phyloP scores from a whole-genome alignment of 2,797 vertebrate species.

The Aldrovandia affinis region DNA sequence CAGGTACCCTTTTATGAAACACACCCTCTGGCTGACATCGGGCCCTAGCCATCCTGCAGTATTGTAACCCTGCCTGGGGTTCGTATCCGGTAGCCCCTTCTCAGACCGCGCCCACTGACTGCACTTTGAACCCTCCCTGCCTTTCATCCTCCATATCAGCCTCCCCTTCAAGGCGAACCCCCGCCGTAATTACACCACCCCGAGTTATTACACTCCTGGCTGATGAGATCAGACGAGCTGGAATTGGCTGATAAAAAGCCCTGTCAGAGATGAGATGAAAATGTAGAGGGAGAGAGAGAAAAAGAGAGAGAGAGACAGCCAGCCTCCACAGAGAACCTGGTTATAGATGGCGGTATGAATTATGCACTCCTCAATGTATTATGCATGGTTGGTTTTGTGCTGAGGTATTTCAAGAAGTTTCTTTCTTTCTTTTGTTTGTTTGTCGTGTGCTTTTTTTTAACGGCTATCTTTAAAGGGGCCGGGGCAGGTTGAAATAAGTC shows the following conservation, averaged over 20 bases:
- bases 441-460: too few relatives aligned
- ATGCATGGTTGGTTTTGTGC: constrained; percentile 67
- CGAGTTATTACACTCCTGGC: background rate
- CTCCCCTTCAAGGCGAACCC: constrained; percentile 8
- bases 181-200: background rate
- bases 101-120: constrained; percentile 34
- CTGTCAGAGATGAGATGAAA: background rate
- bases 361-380: constrained; percentile 69
- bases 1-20: background rate
- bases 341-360: constrained; percentile 69
- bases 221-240: background rate
- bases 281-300: constrained; percentile 22
- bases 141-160: constrained; percentile 35
- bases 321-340: constrained; percentile 47
- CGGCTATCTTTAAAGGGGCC: constrained; percentile 23
- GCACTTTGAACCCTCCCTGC: constrained; percentile 54
- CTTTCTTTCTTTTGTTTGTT: background rate
- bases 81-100: background rate
- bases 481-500: constrained; percentile 16
- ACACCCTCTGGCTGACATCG: background rate
- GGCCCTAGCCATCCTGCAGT: too few relatives aligned
- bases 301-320: constrained; percentile 36
- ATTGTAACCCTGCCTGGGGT: background rate
- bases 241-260: background rate
- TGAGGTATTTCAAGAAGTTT: constrained; percentile 58